Base-by-base conservation (phyloP, 2,888 invertebrate species). In the Mythimna vitellina region DNA sequence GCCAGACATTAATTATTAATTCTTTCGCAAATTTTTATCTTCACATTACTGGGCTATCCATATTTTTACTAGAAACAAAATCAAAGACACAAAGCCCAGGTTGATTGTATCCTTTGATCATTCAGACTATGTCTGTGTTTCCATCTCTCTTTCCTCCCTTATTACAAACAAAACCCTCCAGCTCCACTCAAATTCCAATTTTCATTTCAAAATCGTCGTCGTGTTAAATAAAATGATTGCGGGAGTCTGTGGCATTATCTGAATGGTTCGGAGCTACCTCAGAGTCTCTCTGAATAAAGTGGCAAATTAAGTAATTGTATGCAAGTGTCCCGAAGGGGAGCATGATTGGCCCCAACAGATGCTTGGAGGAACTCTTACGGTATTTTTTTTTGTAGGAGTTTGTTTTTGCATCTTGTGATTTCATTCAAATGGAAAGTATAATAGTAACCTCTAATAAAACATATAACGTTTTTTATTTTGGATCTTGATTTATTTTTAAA, bases 301-400 rank as follows among this genome's bases (percentile, higher is more conserved):
- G 88, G 88, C 87, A 81, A 89, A 89, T 89, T 89, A 90, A 89
- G 90, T 89, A 89, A 90, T 90, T 89, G 90, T 90, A 90, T 90
- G 90, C 89, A 89, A 89, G 88, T 84, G 87, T 75, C 71, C 73
- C 75, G 86, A 84, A 87, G 84, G 82, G 85, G 83, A 82, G 73
- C 77, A 67, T 77, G 83, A 87, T 84, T 85, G 84, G 82, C 81
- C 78, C 63, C 81, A 72, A 74, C 76, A 79, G 73, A 76, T 83
- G 78, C 81, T 84, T 76, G 58, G 67, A 82, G 22, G n/a, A 38
- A 73, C 80, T 81, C 84, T 67, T 73, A 72, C 65, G 70, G 70
- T 63, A 67, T 69, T 80, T 76, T 58, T 78, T 58, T 78, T 74
- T 74, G 49, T 63, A 54, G 14, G 35, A 60, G 57, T 35, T 51